Evolutionary conservation across 2,113 vertebrate genomes (phyloP), one percentile per base, ranked within the genome.

Genomic region (Pollachius pollachius): DNA sequence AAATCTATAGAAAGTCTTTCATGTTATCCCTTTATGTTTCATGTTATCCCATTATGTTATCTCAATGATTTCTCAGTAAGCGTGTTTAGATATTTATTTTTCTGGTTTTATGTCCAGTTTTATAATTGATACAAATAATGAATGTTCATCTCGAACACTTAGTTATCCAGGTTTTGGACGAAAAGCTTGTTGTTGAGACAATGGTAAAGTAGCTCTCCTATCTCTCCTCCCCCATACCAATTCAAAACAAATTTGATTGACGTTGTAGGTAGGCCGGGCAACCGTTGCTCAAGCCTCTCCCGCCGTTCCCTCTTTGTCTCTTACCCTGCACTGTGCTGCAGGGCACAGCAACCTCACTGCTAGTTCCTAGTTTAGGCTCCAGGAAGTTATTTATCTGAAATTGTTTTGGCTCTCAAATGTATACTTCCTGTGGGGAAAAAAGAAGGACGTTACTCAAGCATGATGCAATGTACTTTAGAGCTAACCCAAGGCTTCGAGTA

Each of bases 201-300:
- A 5, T 21, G 9, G 67, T 68, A 11, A 63, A 65, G 19, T 37
- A 0, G 25, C 72, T 15, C 66, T 58, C 2, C 52, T 67, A 59
- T 21, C 63, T 65, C 66, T 76, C 72, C 84, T 75, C 27, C 74
- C 77, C 74, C 73, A 58, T 30, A 64, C 17, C 59, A 18, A 61
- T 59, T 88, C 58, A 80, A 82, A 87, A 87, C 81, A 85, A 83
- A 86, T 77, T 70, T 87, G 82, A 84, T 73, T 82, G 80, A 80
- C 83, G 73, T 83, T 83, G 74, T 80, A 71, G 57, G 72, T 74
- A 60, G 66, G 67, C 57, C 27, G 62, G 73, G 19, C 69, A 81
- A 80, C 76, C 41, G 63, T 87, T 87, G 85, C 76, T 72, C 80
- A 85, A 78, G 69, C 11, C 57, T 74, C 62, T 84, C 70, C 66